These are phyloP conservation scores for Microtus richardsoni DNA, from an alignment of 2,113 vertebrate species.

Conservation along the genomic window DNA sequence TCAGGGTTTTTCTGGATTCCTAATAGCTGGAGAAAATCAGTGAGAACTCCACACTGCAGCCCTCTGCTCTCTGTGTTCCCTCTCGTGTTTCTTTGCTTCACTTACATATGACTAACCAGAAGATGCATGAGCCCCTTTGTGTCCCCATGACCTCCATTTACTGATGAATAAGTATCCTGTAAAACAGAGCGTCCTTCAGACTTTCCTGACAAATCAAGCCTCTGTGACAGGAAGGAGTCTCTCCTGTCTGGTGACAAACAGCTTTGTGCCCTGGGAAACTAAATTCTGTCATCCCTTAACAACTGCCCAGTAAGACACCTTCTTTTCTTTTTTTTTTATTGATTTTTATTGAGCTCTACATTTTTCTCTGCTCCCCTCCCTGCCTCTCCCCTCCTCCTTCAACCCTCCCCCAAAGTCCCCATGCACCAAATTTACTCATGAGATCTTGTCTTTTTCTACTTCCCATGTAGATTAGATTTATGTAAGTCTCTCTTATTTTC, in stretches of 20 bases:
- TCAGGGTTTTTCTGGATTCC: not conserved
- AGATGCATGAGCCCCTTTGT: not conserved
- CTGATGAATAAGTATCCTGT: constrained; percentile 62
- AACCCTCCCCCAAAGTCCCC: too few relatives aligned
- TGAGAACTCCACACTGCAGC: not conserved
- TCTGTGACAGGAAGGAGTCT: constrained; percentile 61
- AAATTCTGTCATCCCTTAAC: constrained; percentile 31
- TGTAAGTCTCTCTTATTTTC: constrained; percentile 36
- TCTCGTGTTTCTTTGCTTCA: not conserved
- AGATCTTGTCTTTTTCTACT: too few relatives aligned
- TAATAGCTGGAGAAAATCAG: not conserved
- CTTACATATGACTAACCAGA: not conserved
- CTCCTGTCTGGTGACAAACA: constrained; percentile 66
- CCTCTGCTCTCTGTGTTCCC: not conserved
- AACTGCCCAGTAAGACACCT: constrained; percentile 9
- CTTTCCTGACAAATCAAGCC: constrained; percentile 69
- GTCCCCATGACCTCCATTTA: constrained; percentile 52
- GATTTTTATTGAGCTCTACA: too few relatives aligned
- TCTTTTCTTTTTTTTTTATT: constrained; percentile 42
- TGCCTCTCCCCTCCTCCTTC: too few relatives aligned
- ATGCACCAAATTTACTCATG: too few relatives aligned
- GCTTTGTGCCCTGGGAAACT: constrained; percentile 41
- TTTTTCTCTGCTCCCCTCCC: too few relatives aligned
- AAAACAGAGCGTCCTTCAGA: constrained; percentile 59
- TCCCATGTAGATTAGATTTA: too few relatives aligned